A percentile compares a stretch with the other conserved stretches of the same genome.
Conservation (phyloP, 2,113 vertebrate species). For the Aphyosemion australe region DNA sequence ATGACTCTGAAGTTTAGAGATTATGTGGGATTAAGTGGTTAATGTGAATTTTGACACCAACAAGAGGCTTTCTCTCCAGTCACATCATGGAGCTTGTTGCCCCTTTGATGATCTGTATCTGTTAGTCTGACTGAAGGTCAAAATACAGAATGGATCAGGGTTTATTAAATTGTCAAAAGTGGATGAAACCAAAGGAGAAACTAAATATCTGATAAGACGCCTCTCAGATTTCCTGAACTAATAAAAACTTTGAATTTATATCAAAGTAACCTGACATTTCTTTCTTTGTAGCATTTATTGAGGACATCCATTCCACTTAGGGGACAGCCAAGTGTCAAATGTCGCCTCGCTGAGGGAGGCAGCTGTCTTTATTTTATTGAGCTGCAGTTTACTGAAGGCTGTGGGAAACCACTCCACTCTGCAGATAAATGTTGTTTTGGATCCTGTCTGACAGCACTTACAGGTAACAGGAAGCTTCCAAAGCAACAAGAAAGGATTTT, state of each 20-base stretch:
- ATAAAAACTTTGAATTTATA: slow-evolving; percentile 54
- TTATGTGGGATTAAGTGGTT: slow-evolving; percentile 10
- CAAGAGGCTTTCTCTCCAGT: slow-evolving; percentile 46
- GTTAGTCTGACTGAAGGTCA: slow-evolving; percentile 10
- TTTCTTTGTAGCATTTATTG: slow-evolving; percentile 55
- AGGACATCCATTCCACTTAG: slow-evolving; percentile 64
- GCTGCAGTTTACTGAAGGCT: slow-evolving; percentile 24
- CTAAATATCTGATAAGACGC: slow-evolving; percentile 37
- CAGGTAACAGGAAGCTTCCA: slow-evolving; percentile 10
- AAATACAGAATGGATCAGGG: slow-evolving; percentile 21
- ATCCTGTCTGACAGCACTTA: slow-evolving; percentile 19
- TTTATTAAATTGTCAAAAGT: slow-evolving; percentile 28
- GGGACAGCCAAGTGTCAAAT: slow-evolving; percentile 35
- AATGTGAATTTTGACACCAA: slow-evolving; percentile 17
- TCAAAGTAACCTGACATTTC: slow-evolving; percentile 52
- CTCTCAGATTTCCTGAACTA: slow-evolving; percentile 47
- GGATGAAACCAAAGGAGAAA: slow-evolving; percentile 37
- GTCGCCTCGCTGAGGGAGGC: slow-evolving; percentile 24
- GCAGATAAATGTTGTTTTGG: slow-evolving; percentile 15
- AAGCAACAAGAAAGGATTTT: slow-evolving; percentile 10
- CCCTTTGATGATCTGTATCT: slow-evolving; percentile 32
- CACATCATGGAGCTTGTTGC: slow-evolving; percentile 32
- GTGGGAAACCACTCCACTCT: slow-evolving; percentile 11
- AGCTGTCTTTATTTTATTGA: background rate
- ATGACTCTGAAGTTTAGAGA: slow-evolving; percentile 57